A percentile compares a stretch with the other conserved stretches of the same genome.
These are phyloP conservation scores for Nothobranchius kuhntae DNA, from an alignment of 2,113 vertebrate genomes.

Conservation along the genomic window DNA sequence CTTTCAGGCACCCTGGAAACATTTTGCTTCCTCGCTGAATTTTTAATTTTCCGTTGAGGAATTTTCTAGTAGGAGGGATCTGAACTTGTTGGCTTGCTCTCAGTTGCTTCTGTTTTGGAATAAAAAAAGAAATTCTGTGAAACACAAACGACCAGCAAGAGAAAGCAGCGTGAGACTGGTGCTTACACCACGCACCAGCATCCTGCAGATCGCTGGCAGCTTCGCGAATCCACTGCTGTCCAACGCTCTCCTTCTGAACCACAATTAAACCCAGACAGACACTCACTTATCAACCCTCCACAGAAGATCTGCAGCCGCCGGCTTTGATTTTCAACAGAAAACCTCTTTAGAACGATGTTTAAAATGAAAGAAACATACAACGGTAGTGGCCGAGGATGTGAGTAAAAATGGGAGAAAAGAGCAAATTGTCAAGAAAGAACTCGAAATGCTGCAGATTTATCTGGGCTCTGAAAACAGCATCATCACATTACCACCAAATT, in stretches of 20 bases:
- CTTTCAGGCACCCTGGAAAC: not conserved
- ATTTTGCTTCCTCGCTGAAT: too few relatives aligned
- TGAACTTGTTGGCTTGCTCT: constrained; percentile 19
- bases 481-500: constrained; percentile 59
- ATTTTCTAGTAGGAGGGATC: not conserved
- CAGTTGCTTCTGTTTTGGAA: constrained; percentile 3
- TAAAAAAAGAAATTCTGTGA: not conserved
- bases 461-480: constrained; percentile 48
- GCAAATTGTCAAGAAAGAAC: constrained; percentile 11
- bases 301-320: not conserved
- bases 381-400: not conserved
- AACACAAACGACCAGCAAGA: constrained; percentile 14
- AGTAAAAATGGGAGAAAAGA: not conserved
- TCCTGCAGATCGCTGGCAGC: constrained; percentile 10
- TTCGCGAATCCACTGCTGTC: not conserved
- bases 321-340: constrained; percentile 1
- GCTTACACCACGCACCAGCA: constrained; percentile 23
- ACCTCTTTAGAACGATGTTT: constrained; percentile 19
- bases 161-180: not conserved
- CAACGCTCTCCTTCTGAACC: not conserved
- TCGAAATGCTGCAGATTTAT: constrained; percentile 51
- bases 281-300: not conserved
- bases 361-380: not conserved
- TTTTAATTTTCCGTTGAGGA: not conserved
- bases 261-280: constrained; percentile 9